These are phyloP conservation scores for Anthonomus grandis DNA, from an alignment of 1,140 invertebrate genomes.

Conservation along the genomic window DNA sequence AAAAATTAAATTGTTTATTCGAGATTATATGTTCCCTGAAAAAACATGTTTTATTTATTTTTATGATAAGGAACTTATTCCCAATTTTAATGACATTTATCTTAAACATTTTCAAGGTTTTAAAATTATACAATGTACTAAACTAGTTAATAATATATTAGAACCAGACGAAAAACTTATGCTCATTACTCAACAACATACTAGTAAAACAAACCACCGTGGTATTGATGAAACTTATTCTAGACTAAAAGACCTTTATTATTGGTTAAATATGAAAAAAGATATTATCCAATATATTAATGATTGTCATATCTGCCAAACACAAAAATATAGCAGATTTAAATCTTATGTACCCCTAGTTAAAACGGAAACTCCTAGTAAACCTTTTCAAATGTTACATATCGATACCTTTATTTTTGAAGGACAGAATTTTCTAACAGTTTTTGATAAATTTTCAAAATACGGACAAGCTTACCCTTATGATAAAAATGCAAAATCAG, in stretches of 20 bases:
- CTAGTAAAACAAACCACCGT: constrained; percentile 25
- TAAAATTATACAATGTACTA: constrained; percentile 4
- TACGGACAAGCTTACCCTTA: constrained; percentile 25
- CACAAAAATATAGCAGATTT: neutral
- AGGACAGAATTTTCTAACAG: neutral
- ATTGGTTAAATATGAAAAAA: constrained; percentile 14
- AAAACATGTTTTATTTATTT: constrained; percentile 6
- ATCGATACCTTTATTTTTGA: neutral
- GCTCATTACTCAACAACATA: constrained; percentile 1
- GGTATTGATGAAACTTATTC: constrained; percentile 21
- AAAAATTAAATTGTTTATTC: neutral
- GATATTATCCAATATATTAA: constrained; percentile 23
- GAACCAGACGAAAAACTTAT: neutral
- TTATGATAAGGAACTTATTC: constrained; percentile 2
- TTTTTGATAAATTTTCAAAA: constrained; percentile 18
- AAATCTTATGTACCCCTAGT: constrained; percentile 13
- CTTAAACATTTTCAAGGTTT: neutral
- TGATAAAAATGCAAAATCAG: constrained; percentile 7
- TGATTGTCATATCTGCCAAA: constrained; percentile 16
- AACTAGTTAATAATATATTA: neutral
- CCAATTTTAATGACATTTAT: neutral
- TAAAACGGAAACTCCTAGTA: neutral
- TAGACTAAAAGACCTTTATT: constrained; percentile 18
- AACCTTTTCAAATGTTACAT: neutral
- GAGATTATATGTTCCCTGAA: neutral